phyloP scores from a whole-genome alignment of 2,113 vertebrate genomes.

The Chinchilla lanigera region DNA sequence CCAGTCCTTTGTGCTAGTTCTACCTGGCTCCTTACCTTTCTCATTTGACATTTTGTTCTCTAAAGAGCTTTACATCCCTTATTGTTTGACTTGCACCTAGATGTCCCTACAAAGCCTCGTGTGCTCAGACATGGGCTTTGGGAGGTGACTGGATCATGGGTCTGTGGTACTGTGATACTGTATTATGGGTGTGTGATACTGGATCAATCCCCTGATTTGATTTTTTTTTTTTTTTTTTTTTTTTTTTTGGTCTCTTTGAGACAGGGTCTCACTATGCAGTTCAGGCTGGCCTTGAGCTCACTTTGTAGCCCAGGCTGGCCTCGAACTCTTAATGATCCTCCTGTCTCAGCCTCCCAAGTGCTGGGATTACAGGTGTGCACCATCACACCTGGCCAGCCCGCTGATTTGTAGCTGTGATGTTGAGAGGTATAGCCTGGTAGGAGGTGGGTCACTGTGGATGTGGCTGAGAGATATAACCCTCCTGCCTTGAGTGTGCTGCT shows the following conservation, averaged over 20 bases:
- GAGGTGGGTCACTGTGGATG: not conserved
- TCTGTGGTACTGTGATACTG: not conserved
- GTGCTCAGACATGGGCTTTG: not conserved
- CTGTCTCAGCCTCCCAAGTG: too few relatives aligned
- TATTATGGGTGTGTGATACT: not conserved
- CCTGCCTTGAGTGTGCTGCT: not conserved
- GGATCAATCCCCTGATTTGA: not conserved
- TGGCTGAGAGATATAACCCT: not conserved
- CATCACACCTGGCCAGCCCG: too few relatives aligned
- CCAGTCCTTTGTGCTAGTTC: not conserved
- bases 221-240: too few relatives aligned
- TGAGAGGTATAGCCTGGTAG: not conserved
- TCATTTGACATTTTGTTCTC: not conserved
- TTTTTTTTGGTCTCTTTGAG: too few relatives aligned
- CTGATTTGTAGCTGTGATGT: not conserved
- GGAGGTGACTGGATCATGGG: not conserved
- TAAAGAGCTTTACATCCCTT: not conserved
- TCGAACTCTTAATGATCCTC: too few relatives aligned
- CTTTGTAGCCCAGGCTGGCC: too few relatives aligned
- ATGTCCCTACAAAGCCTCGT: not conserved
- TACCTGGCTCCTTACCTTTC: not conserved
- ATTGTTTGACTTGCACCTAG: not conserved
- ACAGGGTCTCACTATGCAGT: too few relatives aligned
- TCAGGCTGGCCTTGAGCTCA: too few relatives aligned
- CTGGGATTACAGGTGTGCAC: too few relatives aligned